These are phyloP conservation scores for Sciaenops ocellatus DNA, from an alignment of 2,797 vertebrate species.

Conservation along the genomic window DNA sequence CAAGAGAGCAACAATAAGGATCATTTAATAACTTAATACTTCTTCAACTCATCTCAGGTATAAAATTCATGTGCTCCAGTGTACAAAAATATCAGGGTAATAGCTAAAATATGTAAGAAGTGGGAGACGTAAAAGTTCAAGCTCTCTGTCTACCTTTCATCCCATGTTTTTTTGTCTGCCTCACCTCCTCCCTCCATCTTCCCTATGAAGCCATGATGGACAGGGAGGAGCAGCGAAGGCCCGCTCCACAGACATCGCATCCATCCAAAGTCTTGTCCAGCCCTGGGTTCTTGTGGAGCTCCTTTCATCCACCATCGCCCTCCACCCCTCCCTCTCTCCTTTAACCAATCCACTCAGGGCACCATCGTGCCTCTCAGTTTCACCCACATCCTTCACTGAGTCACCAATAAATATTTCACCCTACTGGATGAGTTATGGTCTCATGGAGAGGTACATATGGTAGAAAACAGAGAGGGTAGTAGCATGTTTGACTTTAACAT, in stretches of 20 bases:
- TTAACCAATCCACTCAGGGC: slow-evolving; percentile 3
- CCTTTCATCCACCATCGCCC: slow-evolving; percentile 42
- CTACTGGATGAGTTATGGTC: slow-evolving; percentile 2
- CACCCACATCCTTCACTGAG: slow-evolving; percentile 26
- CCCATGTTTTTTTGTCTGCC: neutral
- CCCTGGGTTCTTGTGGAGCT: slow-evolving; percentile 32
- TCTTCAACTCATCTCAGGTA: neutral
- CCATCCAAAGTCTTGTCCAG: slow-evolving; percentile 41
- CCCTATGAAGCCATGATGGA: slow-evolving; percentile 15
- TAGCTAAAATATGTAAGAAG: neutral
- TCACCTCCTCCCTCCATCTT: neutral
- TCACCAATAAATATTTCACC: slow-evolving; percentile 35
- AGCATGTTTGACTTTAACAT: slow-evolving; percentile 2
- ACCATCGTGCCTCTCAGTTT: slow-evolving; percentile 27
- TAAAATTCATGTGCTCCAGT: neutral
- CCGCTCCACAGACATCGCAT: slow-evolving; percentile 16
- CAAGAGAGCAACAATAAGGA: slow-evolving; percentile 15
- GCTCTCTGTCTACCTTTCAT: slow-evolving; percentile 18
- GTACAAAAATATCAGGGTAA: neutral
- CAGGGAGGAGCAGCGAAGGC: slow-evolving; percentile 9
- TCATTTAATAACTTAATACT: slow-evolving; percentile 11
- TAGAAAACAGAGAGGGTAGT: neutral
- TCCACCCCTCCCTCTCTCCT: slow-evolving; percentile 2
- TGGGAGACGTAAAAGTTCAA: neutral
- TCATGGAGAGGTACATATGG: neutral